Evolutionary conservation across 2,888 invertebrate genomes (phyloP).

Genomic region (Zaprionus bogoriensis): DNA sequence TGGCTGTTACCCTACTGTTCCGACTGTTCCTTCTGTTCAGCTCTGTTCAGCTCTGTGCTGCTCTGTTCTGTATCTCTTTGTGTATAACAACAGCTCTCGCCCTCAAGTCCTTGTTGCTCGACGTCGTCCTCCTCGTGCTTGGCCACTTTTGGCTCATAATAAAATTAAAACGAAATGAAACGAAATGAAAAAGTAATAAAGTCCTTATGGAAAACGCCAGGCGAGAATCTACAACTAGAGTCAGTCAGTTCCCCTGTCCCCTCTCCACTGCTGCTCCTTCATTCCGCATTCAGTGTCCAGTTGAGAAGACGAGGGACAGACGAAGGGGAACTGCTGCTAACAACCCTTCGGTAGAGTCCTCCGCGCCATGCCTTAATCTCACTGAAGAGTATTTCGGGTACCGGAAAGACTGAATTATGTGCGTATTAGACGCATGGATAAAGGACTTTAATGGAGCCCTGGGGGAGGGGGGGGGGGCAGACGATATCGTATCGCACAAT

Average conservation of each 20-base stretch:
- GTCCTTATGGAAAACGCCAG: slow-evolving; percentile 74
- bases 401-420: neutral
- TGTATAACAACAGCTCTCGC: slow-evolving; percentile 15
- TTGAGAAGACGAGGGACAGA: neutral
- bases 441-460: neutral
- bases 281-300: slow-evolving; percentile 47
- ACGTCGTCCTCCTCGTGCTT: slow-evolving; percentile 11
- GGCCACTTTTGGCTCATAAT: slow-evolving; percentile 70
- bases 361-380: slow-evolving; percentile 18
- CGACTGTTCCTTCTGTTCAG: too few species aligned
- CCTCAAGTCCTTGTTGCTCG: too few species aligned
- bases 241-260: neutral
- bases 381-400: slow-evolving; percentile 19
- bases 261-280: slow-evolving; percentile 19
- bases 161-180: slow-evolving; percentile 80
- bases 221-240: slow-evolving; percentile 25
- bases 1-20: slow-evolving; percentile 39
- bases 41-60: too few species aligned
- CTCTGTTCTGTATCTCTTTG: slow-evolving; percentile 40
- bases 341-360: slow-evolving; percentile 39
- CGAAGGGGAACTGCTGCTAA: slow-evolving; percentile 9
- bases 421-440: neutral
- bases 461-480: too few species aligned
- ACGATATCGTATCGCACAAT: too few species aligned
- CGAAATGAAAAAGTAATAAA: slow-evolving; percentile 80